Conservation (phyloP, 2,113 vertebrate genomes). For the Spheniscus mendiculus region DNA sequence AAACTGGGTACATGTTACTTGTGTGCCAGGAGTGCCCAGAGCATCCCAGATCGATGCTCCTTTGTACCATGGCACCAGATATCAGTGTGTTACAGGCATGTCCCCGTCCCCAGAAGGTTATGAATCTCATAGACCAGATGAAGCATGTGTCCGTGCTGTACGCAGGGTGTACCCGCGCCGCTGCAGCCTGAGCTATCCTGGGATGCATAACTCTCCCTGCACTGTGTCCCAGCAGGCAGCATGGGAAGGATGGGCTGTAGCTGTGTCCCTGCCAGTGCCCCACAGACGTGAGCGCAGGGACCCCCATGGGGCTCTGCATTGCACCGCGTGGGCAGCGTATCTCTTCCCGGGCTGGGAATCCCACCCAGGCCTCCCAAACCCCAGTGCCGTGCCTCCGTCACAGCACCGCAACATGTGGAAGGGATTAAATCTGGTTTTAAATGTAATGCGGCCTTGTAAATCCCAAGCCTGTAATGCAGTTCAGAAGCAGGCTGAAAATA, state of each 20-base stretch:
- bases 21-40: neutral
- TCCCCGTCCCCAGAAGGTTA: neutral
- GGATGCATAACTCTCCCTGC: neutral
- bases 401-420: neutral
- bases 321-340: neutral
- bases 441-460: neutral
- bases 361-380: neutral
- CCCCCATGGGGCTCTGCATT: neutral
- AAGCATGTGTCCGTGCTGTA: neutral
- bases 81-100: fast-evolving
- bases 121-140: fast-evolving
- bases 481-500: neutral
- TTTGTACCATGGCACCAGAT: neutral
- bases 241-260: neutral
- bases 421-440: neutral
- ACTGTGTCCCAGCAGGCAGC: neutral
- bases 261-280: neutral
- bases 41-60: neutral
- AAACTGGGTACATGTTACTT: neutral
- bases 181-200: neutral
- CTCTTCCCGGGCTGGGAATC: neutral
- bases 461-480: neutral
- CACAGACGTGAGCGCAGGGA: fast-evolving
- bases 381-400: fast-evolving
- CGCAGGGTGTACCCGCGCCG: fast-evolving